Evolutionary conservation across 2,888 invertebrate species (phyloP), one percentile per base, ranked within the genome.

Genomic region (Ormia ochracea): DNA sequence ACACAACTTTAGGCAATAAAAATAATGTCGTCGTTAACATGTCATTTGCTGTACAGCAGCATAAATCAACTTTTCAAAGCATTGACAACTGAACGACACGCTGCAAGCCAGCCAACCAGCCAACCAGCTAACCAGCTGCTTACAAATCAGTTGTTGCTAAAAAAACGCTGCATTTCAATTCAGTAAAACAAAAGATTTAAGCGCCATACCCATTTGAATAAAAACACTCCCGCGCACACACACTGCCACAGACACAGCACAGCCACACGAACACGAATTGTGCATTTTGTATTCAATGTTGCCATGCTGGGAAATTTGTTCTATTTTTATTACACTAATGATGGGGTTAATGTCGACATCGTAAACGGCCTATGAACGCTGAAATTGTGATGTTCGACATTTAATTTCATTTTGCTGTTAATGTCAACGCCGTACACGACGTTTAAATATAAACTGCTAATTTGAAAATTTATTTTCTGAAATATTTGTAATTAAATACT

Each of bases 171-270:
- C 19, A 26, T 50, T 26, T 52, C 6, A 33, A 31, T 21, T 33
- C 9, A 48, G 17, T 38, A 59, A 83, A 83, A 85, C 86, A 78
- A 87, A 87, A 84, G 87, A 87, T 84, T 86, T 81, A 84, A 84
- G 83, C 82, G 74, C 66, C 85, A 84, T 86, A 87, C 87, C 84
- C 80, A 82, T 14, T 45, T 36, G 41, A 43, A 31, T 48, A 19
- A 10, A 10, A 38, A 63, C 61, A 63, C 52, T 9, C 36, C 26
- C 48, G 19, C 43, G 31, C 52, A 43, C 52, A 5, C 10, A 21
- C n/a, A n/a, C n/a, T n/a, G n/a, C n/a, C n/a, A n/a, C n/a, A n/a
- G n/a, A n/a, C n/a, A n/a, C n/a, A n/a, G n/a, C n/a, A n/a, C n/a
- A n/a, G 21, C 3, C 41, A 50, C 10, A 21, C 19, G 14, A 19